These are phyloP conservation scores for Idaea straminata DNA, from an alignment of 2,888 invertebrate genomes.

Conservation along the genomic window DNA sequence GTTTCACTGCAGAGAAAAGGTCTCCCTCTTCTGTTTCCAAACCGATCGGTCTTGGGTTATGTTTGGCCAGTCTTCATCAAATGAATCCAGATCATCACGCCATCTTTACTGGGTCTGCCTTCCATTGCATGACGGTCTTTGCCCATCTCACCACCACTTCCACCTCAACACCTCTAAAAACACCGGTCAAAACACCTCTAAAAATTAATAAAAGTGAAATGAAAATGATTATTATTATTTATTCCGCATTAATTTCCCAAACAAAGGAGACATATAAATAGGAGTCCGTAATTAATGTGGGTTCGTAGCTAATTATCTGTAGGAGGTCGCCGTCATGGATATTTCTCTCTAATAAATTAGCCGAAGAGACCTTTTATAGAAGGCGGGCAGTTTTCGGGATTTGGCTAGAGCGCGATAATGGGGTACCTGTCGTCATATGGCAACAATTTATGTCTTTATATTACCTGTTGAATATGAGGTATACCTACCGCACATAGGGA, in stretches of 20 bases:
- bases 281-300: constrained; percentile 27
- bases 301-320: constrained; percentile 44
- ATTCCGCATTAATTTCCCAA: constrained; percentile 22
- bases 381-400: constrained; percentile 52
- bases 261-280: constrained; percentile 29
- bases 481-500: constrained; percentile 27
- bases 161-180: background rate
- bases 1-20: too few relatives aligned
- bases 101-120: too few relatives aligned
- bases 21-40: too few relatives aligned
- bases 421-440: constrained; percentile 56
- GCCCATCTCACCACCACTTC: background rate
- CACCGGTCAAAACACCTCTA: background rate
- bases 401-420: constrained; percentile 55
- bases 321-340: constrained; percentile 44
- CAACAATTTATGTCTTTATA: constrained; percentile 46
- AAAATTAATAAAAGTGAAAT: background rate
- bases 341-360: constrained; percentile 59
- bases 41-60: too few relatives aligned
- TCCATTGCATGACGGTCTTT: too few relatives aligned
- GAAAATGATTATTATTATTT: background rate
- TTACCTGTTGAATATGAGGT: constrained; percentile 50
- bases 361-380: constrained; percentile 45
- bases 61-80: too few relatives aligned
- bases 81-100: too few relatives aligned